A percentile compares a stretch with the other conserved stretches of the same genome.
These are phyloP conservation scores for Lordiphosa clarofinis DNA, from an alignment of 1,140 invertebrate species.

Conservation along the genomic window DNA sequence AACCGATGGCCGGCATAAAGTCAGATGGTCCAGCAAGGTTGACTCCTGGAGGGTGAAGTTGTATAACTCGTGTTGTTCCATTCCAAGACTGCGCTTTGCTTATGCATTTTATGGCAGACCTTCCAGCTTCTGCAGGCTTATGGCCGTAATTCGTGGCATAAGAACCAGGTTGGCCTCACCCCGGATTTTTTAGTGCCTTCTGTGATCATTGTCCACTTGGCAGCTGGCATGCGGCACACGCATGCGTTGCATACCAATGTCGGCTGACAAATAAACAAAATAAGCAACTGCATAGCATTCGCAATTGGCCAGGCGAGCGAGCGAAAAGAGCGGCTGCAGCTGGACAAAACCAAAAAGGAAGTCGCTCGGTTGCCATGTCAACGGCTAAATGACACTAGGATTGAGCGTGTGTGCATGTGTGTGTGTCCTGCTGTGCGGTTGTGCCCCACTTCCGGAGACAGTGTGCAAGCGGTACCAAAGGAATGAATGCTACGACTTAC, in stretches of 20 bases:
- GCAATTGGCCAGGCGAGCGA: slow-evolving; percentile 37
- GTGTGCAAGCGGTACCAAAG: slow-evolving; percentile 59
- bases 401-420: slow-evolving; percentile 17
- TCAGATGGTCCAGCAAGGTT: slow-evolving; percentile 7
- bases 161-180: slow-evolving; percentile 20
- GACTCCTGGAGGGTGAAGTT: slow-evolving; percentile 10
- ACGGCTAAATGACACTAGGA: slow-evolving; percentile 51
- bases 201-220: slow-evolving; percentile 2
- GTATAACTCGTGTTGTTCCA: too few relatives aligned
- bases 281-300: slow-evolving; percentile 46
- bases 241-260: slow-evolving; percentile 58
- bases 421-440: slow-evolving; percentile 37
- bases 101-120: slow-evolving; percentile 50
- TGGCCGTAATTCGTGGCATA: slow-evolving; percentile 35
- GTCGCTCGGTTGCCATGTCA: slow-evolving; percentile 61
- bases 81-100: slow-evolving; percentile 41
- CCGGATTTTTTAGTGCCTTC: slow-evolving; percentile 4
- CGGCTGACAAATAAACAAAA: slow-evolving; percentile 45
- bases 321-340: slow-evolving; percentile 31
- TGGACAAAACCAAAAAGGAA: slow-evolving; percentile 49
- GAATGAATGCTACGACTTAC: slow-evolving; percentile 52
- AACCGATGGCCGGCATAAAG: slow-evolving; percentile 46
- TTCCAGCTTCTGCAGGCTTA: slow-evolving; percentile 45
- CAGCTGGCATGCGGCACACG: slow-evolving; percentile 48
- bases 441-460: slow-evolving; percentile 70